Evolutionary conservation across 2,797 vertebrate genomes (phyloP).

Genomic region (Onychomys arenicola): DNA sequence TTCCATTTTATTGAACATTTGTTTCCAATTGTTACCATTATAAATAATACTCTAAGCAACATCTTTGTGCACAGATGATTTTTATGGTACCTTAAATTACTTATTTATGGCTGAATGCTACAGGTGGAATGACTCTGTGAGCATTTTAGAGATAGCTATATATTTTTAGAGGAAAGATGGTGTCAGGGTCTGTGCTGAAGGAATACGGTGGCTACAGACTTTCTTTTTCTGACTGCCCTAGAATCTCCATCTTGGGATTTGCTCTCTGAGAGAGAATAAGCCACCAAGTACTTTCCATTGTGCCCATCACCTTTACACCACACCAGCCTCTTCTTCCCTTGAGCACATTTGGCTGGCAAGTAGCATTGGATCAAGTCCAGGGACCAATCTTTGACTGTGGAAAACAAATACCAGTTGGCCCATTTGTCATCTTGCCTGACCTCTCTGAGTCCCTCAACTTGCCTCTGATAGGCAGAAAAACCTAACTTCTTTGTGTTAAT

Average conservation of each 20-base stretch:
- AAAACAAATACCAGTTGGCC: slow-evolving; percentile 46
- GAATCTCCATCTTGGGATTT: neutral
- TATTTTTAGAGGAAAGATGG: slow-evolving; percentile 18
- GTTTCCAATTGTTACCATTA: slow-evolving; percentile 52
- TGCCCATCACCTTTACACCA: neutral
- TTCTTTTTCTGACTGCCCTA: neutral
- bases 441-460: neutral
- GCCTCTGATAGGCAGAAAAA: slow-evolving; percentile 13
- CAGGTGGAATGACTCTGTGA: neutral
- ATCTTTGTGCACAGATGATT: slow-evolving; percentile 42
- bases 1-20: slow-evolving; percentile 53
- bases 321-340: neutral
- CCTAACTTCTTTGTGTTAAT: slow-evolving; percentile 51
- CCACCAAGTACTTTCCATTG: neutral
- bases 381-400: neutral
- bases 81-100: slow-evolving; percentile 34
- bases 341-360: neutral
- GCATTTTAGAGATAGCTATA: neutral
- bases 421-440: slow-evolving; percentile 27
- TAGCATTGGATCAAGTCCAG: neutral
- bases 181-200: neutral
- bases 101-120: slow-evolving; percentile 4
- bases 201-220: neutral
- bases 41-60: slow-evolving; percentile 41
- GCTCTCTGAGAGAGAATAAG: neutral